phyloP scores from a whole-genome alignment of 2,888 invertebrate species.

The Sclerodermus sp. region DNA sequence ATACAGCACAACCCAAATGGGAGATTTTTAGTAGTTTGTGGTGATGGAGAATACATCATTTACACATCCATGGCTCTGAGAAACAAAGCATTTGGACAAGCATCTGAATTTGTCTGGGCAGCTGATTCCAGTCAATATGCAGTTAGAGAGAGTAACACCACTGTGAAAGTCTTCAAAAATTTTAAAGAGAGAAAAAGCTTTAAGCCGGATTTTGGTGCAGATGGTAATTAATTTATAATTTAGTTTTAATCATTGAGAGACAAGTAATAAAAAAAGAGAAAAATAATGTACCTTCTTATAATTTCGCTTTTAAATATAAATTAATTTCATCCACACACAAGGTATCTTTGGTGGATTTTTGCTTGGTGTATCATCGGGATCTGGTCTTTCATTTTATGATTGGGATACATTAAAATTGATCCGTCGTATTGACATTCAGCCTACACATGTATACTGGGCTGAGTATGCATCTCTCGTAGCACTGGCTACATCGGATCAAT shows the following conservation, averaged over 20 bases:
- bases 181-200: constrained; percentile 97
- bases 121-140: constrained; percentile 93
- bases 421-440: constrained; percentile 95
- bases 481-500: constrained; percentile 92
- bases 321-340: constrained; percentile 42
- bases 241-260: too few species aligned
- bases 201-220: constrained; percentile 95
- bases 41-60: constrained; percentile 99
- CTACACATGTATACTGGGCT: constrained; percentile 93
- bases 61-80: constrained; percentile 99
- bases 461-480: constrained; percentile 93
- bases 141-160: constrained; percentile 84
- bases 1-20: constrained; percentile 99
- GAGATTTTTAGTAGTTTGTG: constrained; percentile 91
- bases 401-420: constrained; percentile 94
- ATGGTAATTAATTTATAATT: constrained; percentile 64
- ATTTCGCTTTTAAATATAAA: not conserved
- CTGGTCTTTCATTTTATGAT: constrained; percentile 90
- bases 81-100: constrained; percentile 98
- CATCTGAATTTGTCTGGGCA: constrained; percentile 99
- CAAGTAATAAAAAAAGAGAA: too few species aligned
- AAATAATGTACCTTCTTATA: too few species aligned
- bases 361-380: constrained; percentile 88
- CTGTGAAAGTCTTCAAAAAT: constrained; percentile 94
- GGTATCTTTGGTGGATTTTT: constrained; percentile 89